Base-by-base conservation (phyloP, 2,113 vertebrate species). In the Telmatochromis brichardi region DNA sequence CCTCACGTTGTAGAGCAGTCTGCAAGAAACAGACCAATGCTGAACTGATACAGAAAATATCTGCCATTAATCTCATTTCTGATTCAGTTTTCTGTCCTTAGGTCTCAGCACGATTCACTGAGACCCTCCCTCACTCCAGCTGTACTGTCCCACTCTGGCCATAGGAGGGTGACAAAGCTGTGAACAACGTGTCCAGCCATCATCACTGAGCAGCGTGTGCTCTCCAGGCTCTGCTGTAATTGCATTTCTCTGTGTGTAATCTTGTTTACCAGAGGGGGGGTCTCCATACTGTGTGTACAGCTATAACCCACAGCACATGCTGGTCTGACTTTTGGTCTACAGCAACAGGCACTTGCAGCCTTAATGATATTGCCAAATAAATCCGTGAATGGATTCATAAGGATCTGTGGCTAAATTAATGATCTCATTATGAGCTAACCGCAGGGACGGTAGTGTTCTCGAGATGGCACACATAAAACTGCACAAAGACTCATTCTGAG, bases 351-450 rank as follows among this genome's bases (percentile, higher is more conserved):
- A 85, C 73, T 93, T 86, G 54, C 28, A 19, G n/a, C 63, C 65
- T 86, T 91, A 91, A 90, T 88, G 82, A 78, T 80, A 63, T 12
- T 23, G 42, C 85, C 80, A 86, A 87, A 92, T 89, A 90, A 90
- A 91, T 85, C 86, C 84, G 50, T 86, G 28, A 81, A 51, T 78
- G 73, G 65, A 68, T 54, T 86, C 86, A 51, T 65, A 84, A 40
- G 80, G 88, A 9, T 80, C 58, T 5, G 9, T 35, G 10, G 60
- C 57, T 50, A 76, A 91, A 90, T 92, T 80, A 91, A 93, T 65
- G 88, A 91, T 82, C 63, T 80, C 92, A 82, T 92, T 91, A 91
- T 33, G 84, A 80, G 84, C 42, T 28, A 6, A 60, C 88, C 63
- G 79, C 63, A 21, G 86, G 57, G 71, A 83, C 4, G 1, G 12